Evolutionary conservation across 2,888 invertebrate species (phyloP), one percentile per base, ranked within the genome.

Genomic region (Dolomedes plantarius): DNA sequence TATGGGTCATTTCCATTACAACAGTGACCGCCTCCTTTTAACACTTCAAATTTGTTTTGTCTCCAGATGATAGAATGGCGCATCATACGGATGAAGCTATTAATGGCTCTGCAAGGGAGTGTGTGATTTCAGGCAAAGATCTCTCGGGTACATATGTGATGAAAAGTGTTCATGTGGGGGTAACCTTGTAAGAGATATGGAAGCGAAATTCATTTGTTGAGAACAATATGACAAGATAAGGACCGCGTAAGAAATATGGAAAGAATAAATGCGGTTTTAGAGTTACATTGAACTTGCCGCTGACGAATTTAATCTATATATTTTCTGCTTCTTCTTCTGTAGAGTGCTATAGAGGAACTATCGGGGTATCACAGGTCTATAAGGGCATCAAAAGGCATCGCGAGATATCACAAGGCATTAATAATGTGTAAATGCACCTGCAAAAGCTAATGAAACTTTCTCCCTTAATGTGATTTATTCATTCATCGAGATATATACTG

Each of bases 1-100:
- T 31, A 23, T n/a, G 56, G 83, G 83, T 83, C 67, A 83, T 77
- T 83, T 83, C 77, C 73, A 83, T 83, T 83, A 83, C 62, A 72
- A 13, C 23, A 31, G 39, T 41, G 31, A 72, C 77, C 83, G 83
- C 83, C 83, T 77, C 83, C 83, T 83, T 83, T 83, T 83, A 83
- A 36, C 83, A 83, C 83, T 50, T 83, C 83, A 13, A 36, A 67
- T 74, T 74, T 81, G 67, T 36, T 81, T 80, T 74, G 36, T 50
- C n/a, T 65, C 71, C 31, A 32, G 31, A 31, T 77, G 72, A 77
- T 77, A 67, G 68, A 77, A 64, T 31, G 72, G 32, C 16, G 36
- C 19, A 23, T 29, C 65, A 23, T 29, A 62, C 31, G 29, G 56
- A 71, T 78, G 62, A 32, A 64, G 46, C 46, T 73, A 80, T 80